Evolutionary conservation across 1,140 invertebrate genomes (phyloP), one percentile per base, ranked within the genome.

Genomic region (Nebria ingens): DNA sequence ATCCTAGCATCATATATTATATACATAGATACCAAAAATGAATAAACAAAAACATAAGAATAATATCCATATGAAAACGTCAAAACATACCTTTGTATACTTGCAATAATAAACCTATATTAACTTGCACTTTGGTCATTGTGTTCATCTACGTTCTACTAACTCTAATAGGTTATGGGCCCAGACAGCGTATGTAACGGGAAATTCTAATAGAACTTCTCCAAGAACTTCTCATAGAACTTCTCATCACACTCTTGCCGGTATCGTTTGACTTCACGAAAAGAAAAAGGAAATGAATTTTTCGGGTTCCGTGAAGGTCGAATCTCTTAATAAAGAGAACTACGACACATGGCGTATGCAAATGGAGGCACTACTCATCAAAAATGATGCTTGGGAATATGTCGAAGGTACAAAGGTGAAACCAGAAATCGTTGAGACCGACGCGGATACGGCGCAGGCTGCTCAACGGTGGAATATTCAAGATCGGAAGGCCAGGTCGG

Each of bases 301-400:
- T 13, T 6, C 4, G 25, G 13, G 13, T 29, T 29, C 25, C n/a
- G n/a, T n/a, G n/a, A n/a, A 13, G 19, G 59, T 61, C 20, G 54
- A 60, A n/a, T 22, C 20, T 38, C 23, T 64, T 15, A 29, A 19
- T 21, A 57, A 50, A 19, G 52, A 62, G 0, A 64, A 64, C 54
- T 62, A 58, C 42, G 62, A 62, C 21, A 64, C 62, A 3, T 65
- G 62, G 62, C 57, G 25, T 1, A 62, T 65, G 9, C 62, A 64
- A 29, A 53, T 60, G 0, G 56, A 64, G 40, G 59, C 63, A 0
- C 34, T 63, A 11, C 51, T 65, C 4, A 55, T 61, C 1, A 64
- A 62, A 53, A 61, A 58, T 25, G 61, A 61, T 15, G 13, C 22
- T 2, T 64, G 62, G 62, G 12, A 21, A 17, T 64, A 60, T 49